phyloP scores from a whole-genome alignment of 2,888 invertebrate species.

The Alsophila aescularia region DNA sequence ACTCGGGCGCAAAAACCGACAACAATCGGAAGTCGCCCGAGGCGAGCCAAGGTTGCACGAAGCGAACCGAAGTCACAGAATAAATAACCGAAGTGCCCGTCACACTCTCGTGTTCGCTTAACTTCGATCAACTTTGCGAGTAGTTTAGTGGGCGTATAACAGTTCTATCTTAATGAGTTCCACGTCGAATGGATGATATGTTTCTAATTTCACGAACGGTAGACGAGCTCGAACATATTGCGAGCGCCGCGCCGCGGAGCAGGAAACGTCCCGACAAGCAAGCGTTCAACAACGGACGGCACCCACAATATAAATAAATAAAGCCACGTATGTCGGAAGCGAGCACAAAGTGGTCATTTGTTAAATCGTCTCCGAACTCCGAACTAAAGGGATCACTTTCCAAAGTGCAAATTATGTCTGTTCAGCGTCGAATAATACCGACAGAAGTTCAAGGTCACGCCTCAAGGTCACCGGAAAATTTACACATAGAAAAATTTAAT shows the following conservation, averaged over 20 bases:
- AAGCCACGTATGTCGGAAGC: neutral
- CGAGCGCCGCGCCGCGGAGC: neutral
- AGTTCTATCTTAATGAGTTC: neutral
- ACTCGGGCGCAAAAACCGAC: too few relatives aligned
- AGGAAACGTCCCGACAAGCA: neutral
- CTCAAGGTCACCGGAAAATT: conserved; percentile 38
- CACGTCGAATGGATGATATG: neutral
- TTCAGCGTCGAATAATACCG: conserved; percentile 21
- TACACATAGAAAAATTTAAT: conserved; percentile 30
- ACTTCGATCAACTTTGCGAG: too few relatives aligned
- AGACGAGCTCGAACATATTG: neutral
- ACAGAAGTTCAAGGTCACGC: conserved; percentile 37
- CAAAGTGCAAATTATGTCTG: conserved; percentile 5
- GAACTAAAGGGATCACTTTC: conserved; percentile 9
- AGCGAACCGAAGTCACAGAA: too few relatives aligned
- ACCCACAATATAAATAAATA: neutral
- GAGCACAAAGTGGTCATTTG: neutral
- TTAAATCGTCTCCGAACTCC: neutral
- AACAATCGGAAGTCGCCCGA: too few relatives aligned
- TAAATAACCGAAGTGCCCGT: too few relatives aligned
- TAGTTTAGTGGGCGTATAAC: too few relatives aligned
- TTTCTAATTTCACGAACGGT: neutral
- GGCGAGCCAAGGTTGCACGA: too few relatives aligned
- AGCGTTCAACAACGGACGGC: neutral
- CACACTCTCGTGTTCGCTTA: too few relatives aligned